phyloP scores from a whole-genome alignment of 2,888 invertebrate species.

The Aleiodes alternator region DNA sequence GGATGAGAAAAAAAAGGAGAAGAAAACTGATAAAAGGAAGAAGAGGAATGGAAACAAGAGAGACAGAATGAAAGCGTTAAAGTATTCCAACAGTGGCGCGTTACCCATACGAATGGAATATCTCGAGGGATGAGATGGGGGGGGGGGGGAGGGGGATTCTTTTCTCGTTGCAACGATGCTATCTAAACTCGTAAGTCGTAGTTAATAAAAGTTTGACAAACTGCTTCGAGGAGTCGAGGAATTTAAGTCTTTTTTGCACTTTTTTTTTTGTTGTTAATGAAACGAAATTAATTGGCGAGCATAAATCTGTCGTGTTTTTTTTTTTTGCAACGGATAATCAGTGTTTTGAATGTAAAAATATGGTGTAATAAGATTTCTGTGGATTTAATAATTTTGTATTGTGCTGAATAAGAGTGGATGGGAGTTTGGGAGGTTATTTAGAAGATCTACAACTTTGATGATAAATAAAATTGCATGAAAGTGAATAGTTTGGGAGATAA shows the following conservation, averaged over 20 bases:
- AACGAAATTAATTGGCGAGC: slow-evolving; percentile 23
- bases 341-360: slow-evolving; percentile 1
- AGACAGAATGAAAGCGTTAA: slow-evolving; percentile 13
- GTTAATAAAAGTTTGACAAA: slow-evolving; percentile 35
- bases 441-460: too few relatives aligned
- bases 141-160: not conserved
- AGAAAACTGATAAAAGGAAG: not conserved
- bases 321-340: too few relatives aligned
- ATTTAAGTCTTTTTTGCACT: too few relatives aligned
- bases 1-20: not conserved
- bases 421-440: too few relatives aligned
- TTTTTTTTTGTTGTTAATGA: slow-evolving; percentile 11
- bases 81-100: slow-evolving; percentile 11
- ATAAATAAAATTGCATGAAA: too few relatives aligned
- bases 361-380: not conserved
- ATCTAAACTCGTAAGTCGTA: slow-evolving; percentile 34
- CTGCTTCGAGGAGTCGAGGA: not conserved
- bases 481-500: too few relatives aligned
- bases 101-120: slow-evolving; percentile 26
- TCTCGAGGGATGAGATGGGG: not conserved
- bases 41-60: not conserved
- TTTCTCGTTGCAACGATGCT: not conserved
- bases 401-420: too few relatives aligned
- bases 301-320: slow-evolving; percentile 15
- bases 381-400: not conserved